A percentile compares a stretch with the other conserved stretches of the same genome.
Conservation (phyloP, 2,888 invertebrate species). For the Eupithecia subumbrata region DNA sequence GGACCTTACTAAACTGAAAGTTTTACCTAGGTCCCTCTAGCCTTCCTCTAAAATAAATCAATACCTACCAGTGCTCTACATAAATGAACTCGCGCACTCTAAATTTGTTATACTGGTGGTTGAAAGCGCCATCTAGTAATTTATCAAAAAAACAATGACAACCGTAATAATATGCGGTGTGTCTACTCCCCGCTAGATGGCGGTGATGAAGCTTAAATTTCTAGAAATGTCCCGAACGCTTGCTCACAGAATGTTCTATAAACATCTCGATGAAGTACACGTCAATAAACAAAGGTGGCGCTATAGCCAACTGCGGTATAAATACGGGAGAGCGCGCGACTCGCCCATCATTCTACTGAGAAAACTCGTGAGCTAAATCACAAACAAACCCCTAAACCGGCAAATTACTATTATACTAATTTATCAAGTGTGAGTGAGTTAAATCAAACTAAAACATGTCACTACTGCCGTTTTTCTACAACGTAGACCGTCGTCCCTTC, state of each 20-base stretch:
- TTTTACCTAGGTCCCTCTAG: background rate
- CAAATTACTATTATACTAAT: background rate
- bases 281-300: conserved; percentile 51
- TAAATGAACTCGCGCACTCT: background rate
- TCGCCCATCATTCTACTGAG: conserved; percentile 44
- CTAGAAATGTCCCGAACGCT: conserved; percentile 29
- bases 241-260: conserved; percentile 38
- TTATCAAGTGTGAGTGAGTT: conserved; percentile 17
- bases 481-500: conserved; percentile 65
- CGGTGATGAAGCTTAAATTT: conserved; percentile 36
- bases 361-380: conserved; percentile 37
- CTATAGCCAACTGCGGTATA: conserved; percentile 47
- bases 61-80: background rate
- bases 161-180: conserved; percentile 24
- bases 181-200: conserved; percentile 60
- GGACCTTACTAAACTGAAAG: background rate
- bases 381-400: background rate
- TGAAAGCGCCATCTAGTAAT: conserved; percentile 17
- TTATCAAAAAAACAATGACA: background rate
- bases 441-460: conserved; percentile 60
- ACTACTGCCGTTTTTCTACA: conserved; percentile 62
- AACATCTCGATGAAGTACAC: conserved; percentile 40
- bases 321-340: conserved; percentile 42
- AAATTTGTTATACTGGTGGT: background rate
- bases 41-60: background rate